These are phyloP conservation scores for Andrena flavipes DNA, from an alignment of 2,888 invertebrate genomes.

Conservation along the genomic window DNA sequence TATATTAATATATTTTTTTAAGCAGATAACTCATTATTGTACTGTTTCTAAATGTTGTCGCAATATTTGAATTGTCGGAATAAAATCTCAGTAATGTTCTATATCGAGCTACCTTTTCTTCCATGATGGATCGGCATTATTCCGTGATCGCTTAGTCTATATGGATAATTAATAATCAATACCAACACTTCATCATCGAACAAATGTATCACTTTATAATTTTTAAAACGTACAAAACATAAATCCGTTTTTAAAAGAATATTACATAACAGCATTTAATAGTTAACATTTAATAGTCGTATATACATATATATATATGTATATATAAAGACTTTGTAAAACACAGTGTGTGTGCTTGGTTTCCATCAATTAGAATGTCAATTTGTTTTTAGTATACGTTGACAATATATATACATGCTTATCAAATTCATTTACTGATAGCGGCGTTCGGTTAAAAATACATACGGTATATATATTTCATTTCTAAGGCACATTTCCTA, in stretches of 20 bases:
- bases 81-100: conserved; percentile 33
- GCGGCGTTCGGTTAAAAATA: background rate
- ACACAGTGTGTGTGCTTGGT: background rate
- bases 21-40: conserved; percentile 27
- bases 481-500: background rate
- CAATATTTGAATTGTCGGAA: conserved; percentile 31
- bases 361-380: no score
- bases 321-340: background rate
- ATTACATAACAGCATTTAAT: conserved; percentile 24
- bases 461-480: background rate
- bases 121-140: background rate
- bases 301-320: no score
- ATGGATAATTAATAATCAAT: conserved; percentile 5
- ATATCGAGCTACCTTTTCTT: background rate
- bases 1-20: conserved; percentile 57
- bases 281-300: conserved; percentile 27
- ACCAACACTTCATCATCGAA: conserved; percentile 3
- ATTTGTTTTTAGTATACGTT: no score
- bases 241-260: conserved; percentile 6
- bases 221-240: conserved; percentile 23
- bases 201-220: background rate
- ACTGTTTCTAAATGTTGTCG: conserved; percentile 41
- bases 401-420: background rate
- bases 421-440: background rate
- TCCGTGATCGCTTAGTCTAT: no score